Conservation (phyloP, 2,888 invertebrate species). For the Salticus scenicus region DNA sequence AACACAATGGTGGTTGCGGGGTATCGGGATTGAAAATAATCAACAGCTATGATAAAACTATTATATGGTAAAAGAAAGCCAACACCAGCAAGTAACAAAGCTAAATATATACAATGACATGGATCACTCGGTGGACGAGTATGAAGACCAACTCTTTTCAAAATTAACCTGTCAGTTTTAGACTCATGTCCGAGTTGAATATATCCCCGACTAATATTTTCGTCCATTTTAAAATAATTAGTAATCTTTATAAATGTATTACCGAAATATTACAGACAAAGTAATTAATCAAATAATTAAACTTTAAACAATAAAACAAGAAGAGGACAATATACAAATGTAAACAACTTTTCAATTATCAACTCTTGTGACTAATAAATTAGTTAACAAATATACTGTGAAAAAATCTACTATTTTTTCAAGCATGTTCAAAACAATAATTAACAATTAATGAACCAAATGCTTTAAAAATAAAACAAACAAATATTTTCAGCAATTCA, state of each 20-base stretch:
- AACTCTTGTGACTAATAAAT: too few relatives aligned
- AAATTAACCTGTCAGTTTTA: slow-evolving; percentile 42
- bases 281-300: too few relatives aligned
- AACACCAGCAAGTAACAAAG: slow-evolving; percentile 88
- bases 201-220: slow-evolving; percentile 71
- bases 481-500: too few relatives aligned
- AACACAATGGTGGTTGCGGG: slow-evolving; percentile 90
- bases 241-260: not conserved
- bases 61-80: slow-evolving; percentile 94
- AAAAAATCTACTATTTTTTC: too few relatives aligned
- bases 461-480: too few relatives aligned
- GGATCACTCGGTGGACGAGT: slow-evolving; percentile 73
- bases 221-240: slow-evolving; percentile 68
- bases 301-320: too few relatives aligned
- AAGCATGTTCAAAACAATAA: too few relatives aligned
- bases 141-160: slow-evolving; percentile 28
- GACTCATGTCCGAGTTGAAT: slow-evolving; percentile 57
- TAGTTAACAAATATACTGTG: too few relatives aligned
- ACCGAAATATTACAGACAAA: too few relatives aligned
- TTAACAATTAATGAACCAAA: too few relatives aligned
- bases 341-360: too few relatives aligned
- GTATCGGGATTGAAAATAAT: slow-evolving; percentile 90
- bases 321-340: too few relatives aligned
- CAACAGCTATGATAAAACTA: slow-evolving; percentile 95
- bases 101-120: slow-evolving; percentile 84